These are phyloP conservation scores for Brachionus plicatilis DNA, from an alignment of 1,140 invertebrate genomes.

Conservation along the genomic window DNA sequence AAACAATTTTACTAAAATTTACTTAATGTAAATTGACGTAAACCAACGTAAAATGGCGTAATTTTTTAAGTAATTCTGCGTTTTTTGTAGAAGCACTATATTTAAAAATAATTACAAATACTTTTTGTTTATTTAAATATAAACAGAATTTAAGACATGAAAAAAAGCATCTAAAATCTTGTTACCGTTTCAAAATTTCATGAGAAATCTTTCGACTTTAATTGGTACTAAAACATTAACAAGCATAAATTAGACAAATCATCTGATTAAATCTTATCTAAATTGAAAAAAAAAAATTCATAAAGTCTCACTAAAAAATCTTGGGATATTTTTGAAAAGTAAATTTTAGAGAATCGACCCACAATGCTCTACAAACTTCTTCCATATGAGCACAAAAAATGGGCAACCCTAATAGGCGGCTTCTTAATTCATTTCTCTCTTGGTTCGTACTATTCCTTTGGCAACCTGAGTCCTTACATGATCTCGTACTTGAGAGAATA, in stretches of 20 bases:
- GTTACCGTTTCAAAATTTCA: background rate
- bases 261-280: background rate
- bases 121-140: background rate
- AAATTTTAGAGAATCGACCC: background rate
- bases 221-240: background rate
- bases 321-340: background rate
- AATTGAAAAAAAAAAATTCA: background rate
- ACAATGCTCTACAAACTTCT: constrained; percentile 13
- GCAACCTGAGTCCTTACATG: constrained; percentile 57
- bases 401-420: constrained; percentile 25
- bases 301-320: background rate
- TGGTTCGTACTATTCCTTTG: constrained; percentile 12
- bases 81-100: too few relatives aligned
- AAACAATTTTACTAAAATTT: too few relatives aligned
- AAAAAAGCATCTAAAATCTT: background rate
- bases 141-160: background rate
- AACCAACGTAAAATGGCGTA: too few relatives aligned
- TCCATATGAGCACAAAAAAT: background rate
- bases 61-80: too few relatives aligned
- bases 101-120: too few relatives aligned
- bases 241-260: background rate
- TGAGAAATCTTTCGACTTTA: background rate
- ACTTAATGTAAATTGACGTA: too few relatives aligned
- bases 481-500: constrained; percentile 53
- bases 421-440: constrained; percentile 23